Base-by-base conservation (phyloP, 2,888 invertebrate species). In the Caenorhabditis sp. region DNA sequence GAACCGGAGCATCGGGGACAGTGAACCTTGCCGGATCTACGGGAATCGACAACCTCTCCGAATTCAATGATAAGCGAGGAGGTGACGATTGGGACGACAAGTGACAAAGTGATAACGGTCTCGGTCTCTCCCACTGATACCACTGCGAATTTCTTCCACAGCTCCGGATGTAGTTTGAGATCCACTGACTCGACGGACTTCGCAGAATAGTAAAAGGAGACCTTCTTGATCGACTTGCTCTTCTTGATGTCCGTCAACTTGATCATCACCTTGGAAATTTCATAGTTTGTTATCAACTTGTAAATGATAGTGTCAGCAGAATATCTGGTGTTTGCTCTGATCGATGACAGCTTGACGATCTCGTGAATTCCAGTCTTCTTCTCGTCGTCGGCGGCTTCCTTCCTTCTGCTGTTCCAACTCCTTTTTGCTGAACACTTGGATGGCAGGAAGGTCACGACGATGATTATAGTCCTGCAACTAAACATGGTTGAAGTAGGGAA, bases 51-150 rank as follows among this genome's bases (percentile, higher is more conserved):
- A 93, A 98, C 98, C 91, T 98, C 98, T 0, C 96, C 95, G 92
- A 98, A 98, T 92, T 99, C 98, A 92, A 99, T 95, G 96, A 98
- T 98, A 78, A 99, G 93, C 93, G 98, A 98, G 92, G 98, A 98
- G 0, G 98, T 98, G 2, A 97, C 96, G 76, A 99, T 97, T n/a
- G 47, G 47, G 47, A 47, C 47, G 47, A 47, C 47, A 11, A 47
- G 47, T 18, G 47, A 47, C 5, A 47, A 20, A 11, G 47, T 47
- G 47, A 47, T 47, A 18, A 47, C 47, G 4, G 47, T 80, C n/a
- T 83, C 82, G 20, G 44, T 68, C 0, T 61, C 62, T 1, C 28
- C 37, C 2, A 79, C 74, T 18, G 13, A 58, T 2, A 97, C 96
- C 88, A 96, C 95, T 91, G 97, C 97, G 0, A 98, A 98, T 92